Evolutionary conservation across 2,113 vertebrate genomes (phyloP), one percentile per base, ranked within the genome.

Genomic region (Ctenodactylus gundi): DNA sequence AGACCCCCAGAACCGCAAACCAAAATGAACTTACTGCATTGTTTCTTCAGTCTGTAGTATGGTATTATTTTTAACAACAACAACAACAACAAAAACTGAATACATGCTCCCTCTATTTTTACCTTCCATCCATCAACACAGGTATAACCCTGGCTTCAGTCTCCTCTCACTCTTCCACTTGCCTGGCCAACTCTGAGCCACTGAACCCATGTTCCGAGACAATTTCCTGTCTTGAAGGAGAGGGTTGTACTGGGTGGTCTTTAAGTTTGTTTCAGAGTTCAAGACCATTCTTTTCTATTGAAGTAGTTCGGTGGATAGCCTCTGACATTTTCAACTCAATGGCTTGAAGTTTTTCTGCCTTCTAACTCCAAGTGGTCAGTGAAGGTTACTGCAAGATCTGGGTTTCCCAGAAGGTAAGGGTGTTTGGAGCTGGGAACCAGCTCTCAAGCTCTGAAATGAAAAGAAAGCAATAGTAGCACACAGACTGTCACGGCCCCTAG

Each of bases 281-380:
- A 51, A 58, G 39, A 34, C 46, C 84, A 34, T 85, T 75, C 44
- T 81, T 85, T 49, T 85, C 53, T 81, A 57, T 64, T 67, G 77
- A 68, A n/a, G 65, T 93, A 67, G 46, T 86, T 91, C 23, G 27
- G 12, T 34, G 87, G 93, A 80, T 41, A 77, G 29, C 6, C 44
- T 62, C 15, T 60, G 55, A 15, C 31, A 39, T 68, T 84, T 94
- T 93, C 39, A 95, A 88, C 75, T 62, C 41, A 80, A 88, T 67
- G 67, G 36, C 27, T 88, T 85, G 23, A 65, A 53, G 11, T 25
- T 81, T 51, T 31, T 65, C 55, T 58, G 41, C 10, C 49, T 73
- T 80, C 31, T 80, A 73, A 75, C 68, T 90, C 49, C 64, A 84
- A 41, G 18, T 29, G 39, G 68, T 21, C 17, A 34, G 18, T 68